Base-by-base conservation (phyloP, 2,888 invertebrate genomes). In the Chaetoderma sp. region DNA sequence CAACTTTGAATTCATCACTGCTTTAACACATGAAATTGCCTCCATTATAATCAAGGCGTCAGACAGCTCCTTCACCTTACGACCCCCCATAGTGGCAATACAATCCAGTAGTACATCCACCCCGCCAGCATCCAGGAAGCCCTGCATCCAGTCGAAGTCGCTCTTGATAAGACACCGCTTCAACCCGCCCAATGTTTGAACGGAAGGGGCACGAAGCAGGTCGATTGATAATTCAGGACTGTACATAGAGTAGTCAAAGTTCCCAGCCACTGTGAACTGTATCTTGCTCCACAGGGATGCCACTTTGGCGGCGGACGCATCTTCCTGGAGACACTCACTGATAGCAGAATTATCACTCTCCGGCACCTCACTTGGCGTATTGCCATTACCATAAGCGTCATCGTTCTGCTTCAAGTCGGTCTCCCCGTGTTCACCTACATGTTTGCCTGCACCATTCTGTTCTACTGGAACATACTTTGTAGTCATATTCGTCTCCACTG, bases 1-100 rank as follows among this genome's bases (percentile, higher is more conserved):
- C 87, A 95, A 93, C 83, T 94, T 92, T 85, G 95, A 93, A 90
- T 96, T 96, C 94, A 96, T 93, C 23, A 84, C 74, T 4, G 75
- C 73, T 63, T 79, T 79, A 57, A 86, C 74, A 61, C 86, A 85
- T 3, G 78, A 73, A 21, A 85, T 81, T 60, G 83, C 82, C 70
- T 85, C 85, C 49, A 83, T 66, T 21, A 85, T 72, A 33, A 83
- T 44, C 65, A 85, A 59, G 16, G 84, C 85, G 47, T 85, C 85
- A 0, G 82, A 66, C 33, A 85, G 73, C 44, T 81, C 76, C 1
- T 75, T 78, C 1, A 84, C 82, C 10, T 80, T 69, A 58, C 72
- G 71, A 25, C 75, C 71, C 32, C 83, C 81, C n/a, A 83, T 67
- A 3, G 71, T 72, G 60, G 83, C 82, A 36, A 84, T 78, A 33